Conservation (phyloP, 2,797 vertebrate species). For the Ctenopoma kingsleyae region DNA sequence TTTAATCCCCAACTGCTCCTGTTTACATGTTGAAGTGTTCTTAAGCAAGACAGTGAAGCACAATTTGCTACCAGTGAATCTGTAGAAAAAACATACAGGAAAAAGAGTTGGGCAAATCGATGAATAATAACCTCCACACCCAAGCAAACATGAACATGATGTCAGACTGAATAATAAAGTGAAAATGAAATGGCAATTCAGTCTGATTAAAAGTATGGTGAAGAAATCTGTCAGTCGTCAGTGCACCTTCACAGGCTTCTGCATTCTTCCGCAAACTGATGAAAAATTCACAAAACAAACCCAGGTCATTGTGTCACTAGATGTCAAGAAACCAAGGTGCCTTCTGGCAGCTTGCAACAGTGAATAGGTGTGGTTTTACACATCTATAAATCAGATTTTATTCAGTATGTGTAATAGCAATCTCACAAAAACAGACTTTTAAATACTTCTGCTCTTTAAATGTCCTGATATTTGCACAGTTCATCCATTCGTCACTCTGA, state of each 20-base stretch:
- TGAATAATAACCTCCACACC: neutral
- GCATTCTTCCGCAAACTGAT: constrained; percentile 1
- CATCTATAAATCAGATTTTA: constrained; percentile 37
- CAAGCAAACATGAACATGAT: neutral
- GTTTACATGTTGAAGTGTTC: neutral
- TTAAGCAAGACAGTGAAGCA: neutral
- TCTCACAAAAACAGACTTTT: constrained; percentile 30
- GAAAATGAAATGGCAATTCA: neutral
- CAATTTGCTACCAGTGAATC: neutral
- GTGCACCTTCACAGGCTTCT: neutral
- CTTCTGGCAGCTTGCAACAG: constrained; percentile 16
- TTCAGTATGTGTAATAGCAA: constrained; percentile 25
- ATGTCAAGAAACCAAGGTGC: constrained; percentile 32
- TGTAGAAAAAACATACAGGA: neutral
- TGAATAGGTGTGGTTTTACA: constrained; percentile 40
- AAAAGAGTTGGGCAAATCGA: too few species aligned
- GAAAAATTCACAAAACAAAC: constrained; percentile 26
- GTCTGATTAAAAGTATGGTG: neutral
- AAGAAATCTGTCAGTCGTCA: neutral
- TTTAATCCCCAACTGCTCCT: too few species aligned
- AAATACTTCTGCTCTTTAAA: constrained; percentile 38
- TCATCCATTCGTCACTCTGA: constrained; percentile 33
- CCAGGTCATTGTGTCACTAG: constrained; percentile 24
- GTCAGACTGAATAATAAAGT: constrained; percentile 1
- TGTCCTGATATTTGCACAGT: constrained; percentile 61